Conservation (phyloP, 2,113 vertebrate species). For the Corythoichthys haematopterus region DNA sequence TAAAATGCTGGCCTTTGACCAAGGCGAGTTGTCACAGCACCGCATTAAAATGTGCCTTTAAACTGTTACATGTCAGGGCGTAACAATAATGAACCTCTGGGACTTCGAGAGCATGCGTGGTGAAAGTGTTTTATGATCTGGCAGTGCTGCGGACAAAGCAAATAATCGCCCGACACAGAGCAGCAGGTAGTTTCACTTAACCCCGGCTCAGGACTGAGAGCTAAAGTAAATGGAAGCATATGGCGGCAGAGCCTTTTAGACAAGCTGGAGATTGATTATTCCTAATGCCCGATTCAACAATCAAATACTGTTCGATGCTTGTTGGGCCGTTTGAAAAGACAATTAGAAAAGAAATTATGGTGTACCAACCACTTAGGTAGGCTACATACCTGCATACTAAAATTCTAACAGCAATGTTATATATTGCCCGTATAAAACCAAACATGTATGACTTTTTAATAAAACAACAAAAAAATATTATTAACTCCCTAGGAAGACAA, state of each 20-base stretch:
- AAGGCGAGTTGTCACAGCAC: conserved; percentile 42
- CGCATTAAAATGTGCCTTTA: conserved; percentile 53
- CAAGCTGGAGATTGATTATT: conserved; percentile 34
- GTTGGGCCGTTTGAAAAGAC: conserved; percentile 25
- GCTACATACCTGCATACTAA: no score
- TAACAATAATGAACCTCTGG: conserved; percentile 61
- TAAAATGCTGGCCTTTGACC: conserved; percentile 25
- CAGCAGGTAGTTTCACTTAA: conserved; percentile 74
- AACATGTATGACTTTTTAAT: background rate
- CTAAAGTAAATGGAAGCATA: conserved; percentile 69
- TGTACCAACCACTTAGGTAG: background rate
- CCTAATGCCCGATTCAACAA: conserved; percentile 22
- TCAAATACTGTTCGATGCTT: conserved; percentile 33
- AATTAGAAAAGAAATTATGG: background rate
- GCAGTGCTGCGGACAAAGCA: conserved; percentile 63
- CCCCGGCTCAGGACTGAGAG: conserved; percentile 57
- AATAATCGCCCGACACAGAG: conserved; percentile 68
- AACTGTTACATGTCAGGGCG: conserved; percentile 61
- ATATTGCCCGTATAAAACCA: background rate
- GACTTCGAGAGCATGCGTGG: conserved; percentile 40
- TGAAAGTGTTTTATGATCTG: conserved; percentile 70
- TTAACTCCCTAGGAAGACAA: background rate
- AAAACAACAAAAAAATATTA: background rate
- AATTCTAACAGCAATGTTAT: background rate
- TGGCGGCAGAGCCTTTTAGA: conserved; percentile 50